Evolutionary conservation across 2,113 vertebrate species (phyloP).

Genomic region (Lasiurus borealis): DNA sequence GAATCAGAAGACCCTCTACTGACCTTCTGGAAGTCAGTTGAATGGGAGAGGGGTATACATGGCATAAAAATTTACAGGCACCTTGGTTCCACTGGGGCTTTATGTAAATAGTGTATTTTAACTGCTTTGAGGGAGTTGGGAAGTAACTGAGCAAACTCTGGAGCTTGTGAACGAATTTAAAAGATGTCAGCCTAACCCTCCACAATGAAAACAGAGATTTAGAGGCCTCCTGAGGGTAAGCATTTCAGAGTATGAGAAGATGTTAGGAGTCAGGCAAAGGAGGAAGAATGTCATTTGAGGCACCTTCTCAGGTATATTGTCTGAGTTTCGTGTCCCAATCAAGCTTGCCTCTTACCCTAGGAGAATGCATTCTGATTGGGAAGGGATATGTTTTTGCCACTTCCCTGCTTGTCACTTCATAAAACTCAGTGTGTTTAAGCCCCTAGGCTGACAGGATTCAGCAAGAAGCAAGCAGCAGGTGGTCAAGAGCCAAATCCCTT

Average conservation of each 20-base stretch:
- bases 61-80: background rate
- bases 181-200: background rate
- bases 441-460: background rate
- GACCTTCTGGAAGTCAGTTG: slow-evolving; percentile 13
- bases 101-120: slow-evolving; percentile 4
- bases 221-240: background rate
- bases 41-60: background rate
- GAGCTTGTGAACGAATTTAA: slow-evolving; percentile 14
- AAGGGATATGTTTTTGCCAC: background rate
- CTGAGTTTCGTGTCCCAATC: background rate
- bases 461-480: slow-evolving; percentile 80
- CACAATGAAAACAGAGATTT: background rate
- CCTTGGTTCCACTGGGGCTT: background rate
- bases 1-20: background rate
- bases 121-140: background rate
- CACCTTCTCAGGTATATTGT: slow-evolving; percentile 5
- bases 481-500: slow-evolving; percentile 59
- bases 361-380: background rate
- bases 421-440: slow-evolving; percentile 1
- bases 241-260: background rate
- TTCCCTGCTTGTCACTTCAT: background rate
- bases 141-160: slow-evolving; percentile 40
- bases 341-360: background rate
- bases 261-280: background rate
- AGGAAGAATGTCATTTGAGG: background rate